Conservation (phyloP, 2,797 vertebrate genomes). For the Danio kyathit region DNA sequence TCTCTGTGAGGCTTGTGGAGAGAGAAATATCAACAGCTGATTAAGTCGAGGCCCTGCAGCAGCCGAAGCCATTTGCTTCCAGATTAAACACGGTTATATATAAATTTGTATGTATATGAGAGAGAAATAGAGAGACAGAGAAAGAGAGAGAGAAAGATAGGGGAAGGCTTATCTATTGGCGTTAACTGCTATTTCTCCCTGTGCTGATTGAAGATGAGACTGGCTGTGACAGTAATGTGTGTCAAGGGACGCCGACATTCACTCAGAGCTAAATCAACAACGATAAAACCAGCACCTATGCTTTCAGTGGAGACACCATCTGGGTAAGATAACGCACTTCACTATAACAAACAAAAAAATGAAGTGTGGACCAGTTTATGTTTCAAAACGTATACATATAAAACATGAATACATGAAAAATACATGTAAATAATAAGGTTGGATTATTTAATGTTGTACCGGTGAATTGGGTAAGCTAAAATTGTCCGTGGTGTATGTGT, state of each 20-base stretch:
- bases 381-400: no score
- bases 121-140: conserved; percentile 35
- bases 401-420: background rate
- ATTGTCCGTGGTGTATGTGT: no score
- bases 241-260: conserved; percentile 31
- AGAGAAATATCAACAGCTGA: conserved; percentile 65
- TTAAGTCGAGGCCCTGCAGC: conserved; percentile 57
- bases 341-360: background rate
- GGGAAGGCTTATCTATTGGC: conserved; percentile 33
- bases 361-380: no score
- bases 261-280: conserved; percentile 18
- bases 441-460: no score
- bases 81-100: conserved; percentile 57
- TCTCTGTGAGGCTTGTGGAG: conserved; percentile 43
- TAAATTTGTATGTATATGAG: background rate
- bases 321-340: background rate
- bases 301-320: background rate
- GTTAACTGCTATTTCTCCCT: conserved; percentile 35
- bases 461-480: no score
- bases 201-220: conserved; percentile 38
- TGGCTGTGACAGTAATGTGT: conserved; percentile 30
- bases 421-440: background rate
- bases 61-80: conserved; percentile 60
- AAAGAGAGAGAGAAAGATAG: background rate
- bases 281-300: conserved; percentile 16